Conservation (phyloP, 1,140 invertebrate species). For the Hyposmocoma kahamanoa region DNA sequence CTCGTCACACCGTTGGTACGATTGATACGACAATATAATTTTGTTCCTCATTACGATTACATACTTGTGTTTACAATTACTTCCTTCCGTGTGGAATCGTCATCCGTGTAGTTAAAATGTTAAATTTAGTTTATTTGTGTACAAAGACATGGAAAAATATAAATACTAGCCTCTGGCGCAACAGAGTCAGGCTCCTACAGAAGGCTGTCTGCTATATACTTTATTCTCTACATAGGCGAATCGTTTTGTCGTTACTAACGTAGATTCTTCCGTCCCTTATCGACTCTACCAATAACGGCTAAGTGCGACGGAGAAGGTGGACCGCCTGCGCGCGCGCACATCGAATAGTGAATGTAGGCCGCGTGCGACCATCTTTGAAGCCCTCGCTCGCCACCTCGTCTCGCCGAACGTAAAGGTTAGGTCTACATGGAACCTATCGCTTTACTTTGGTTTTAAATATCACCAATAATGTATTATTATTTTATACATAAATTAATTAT, state of each 20-base stretch:
- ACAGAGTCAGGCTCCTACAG: constrained; percentile 22
- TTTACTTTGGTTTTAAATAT: background rate
- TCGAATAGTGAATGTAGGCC: constrained; percentile 68
- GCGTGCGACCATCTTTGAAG: constrained; percentile 60
- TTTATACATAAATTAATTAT: too few relatives aligned
- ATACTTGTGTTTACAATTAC: too few relatives aligned
- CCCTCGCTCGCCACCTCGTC: constrained; percentile 47
- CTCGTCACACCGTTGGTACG: too few relatives aligned
- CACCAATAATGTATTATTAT: too few relatives aligned
- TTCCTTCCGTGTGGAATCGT: constrained; percentile 29
- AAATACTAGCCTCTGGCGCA: background rate
- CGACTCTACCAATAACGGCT: constrained; percentile 3
- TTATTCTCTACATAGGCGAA: constrained; percentile 15
- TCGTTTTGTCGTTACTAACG: constrained; percentile 28
- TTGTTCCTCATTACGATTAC: too few relatives aligned
- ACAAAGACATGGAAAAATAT: background rate
- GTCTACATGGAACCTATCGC: constrained; percentile 21
- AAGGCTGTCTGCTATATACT: constrained; percentile 21
- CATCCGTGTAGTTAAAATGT: constrained; percentile 4
- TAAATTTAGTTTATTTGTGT: background rate
- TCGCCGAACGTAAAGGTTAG: constrained; percentile 43
- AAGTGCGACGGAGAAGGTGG: constrained; percentile 37
- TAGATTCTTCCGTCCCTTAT: constrained; percentile 27
- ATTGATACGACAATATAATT: too few relatives aligned
- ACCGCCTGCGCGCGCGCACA: constrained; percentile 43